Evolutionary conservation across 2,797 vertebrate genomes (phyloP), one percentile per base, ranked within the genome.

Genomic region (Enteromius radiatus): DNA sequence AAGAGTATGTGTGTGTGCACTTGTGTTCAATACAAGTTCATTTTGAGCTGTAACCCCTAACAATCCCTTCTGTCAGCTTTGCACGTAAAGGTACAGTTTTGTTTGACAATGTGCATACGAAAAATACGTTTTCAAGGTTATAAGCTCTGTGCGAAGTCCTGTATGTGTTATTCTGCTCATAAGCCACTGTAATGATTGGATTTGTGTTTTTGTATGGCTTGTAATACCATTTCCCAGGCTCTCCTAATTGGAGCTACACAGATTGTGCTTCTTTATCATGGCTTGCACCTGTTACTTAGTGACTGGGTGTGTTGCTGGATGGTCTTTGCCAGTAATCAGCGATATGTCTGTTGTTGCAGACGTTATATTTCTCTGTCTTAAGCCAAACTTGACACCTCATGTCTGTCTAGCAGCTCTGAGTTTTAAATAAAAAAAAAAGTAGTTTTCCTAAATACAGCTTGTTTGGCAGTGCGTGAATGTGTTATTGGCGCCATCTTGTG

Each of bases 261-360:
- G 69, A 71, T 49, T 15, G 1, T 49, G 68, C 69, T 38, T 33
- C 59, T 77, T 33, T 15, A 73, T 73, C 28, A 49, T 21, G 56
- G 79, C 56, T 41, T 64, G 41, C 71, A 76, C 63, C 52, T 14
- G 23, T 84, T 77, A 73, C 52, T 68, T 77, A 49, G 79, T 71
- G 19, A 77, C 45, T 17, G 21, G 54, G 78, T 61, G 78, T 8
- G n/a, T 61, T 77, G 64, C 47, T 71, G 67, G 68, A 81, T 64
- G 52, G 31, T 76, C 4, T 31, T 43, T 77, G 56, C 74, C 23
- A 73, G 23, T 81, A 31, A 78, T 67, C 47, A 78, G 67, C 26
- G 21, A 67, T 68, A 68, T 75, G 80, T 82, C 80, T 82, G 80
- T 76, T 82, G 80, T 82, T 82, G 80, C 80, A 82, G 80, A 82